Percentiles rank a stretch among this genome's conserved stretches.
Conservation (phyloP, 2,797 vertebrate species). For the Fistularia tabacaria region DNA sequence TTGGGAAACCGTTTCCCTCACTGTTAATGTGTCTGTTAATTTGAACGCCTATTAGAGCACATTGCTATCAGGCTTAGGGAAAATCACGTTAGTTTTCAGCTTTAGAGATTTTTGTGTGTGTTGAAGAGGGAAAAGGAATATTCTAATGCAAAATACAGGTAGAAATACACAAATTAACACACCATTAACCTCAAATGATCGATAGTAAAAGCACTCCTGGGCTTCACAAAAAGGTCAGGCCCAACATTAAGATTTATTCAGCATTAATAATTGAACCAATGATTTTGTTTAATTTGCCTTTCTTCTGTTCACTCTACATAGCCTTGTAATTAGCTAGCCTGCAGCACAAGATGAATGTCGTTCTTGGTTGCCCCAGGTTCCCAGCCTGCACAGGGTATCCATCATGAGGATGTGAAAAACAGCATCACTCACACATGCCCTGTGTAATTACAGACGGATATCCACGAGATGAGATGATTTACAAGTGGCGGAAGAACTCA, state of each 20-base stretch:
- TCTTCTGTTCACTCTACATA: slow-evolving; percentile 42
- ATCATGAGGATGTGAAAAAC: slow-evolving; percentile 53
- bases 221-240: slow-evolving; percentile 52
- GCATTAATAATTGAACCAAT: slow-evolving; percentile 52
- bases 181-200: slow-evolving; percentile 39
- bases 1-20: slow-evolving; percentile 29
- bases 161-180: slow-evolving; percentile 4
- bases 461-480: slow-evolving; percentile 93
- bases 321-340: slow-evolving; percentile 64
- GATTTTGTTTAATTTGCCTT: slow-evolving; percentile 58
- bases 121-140: slow-evolving; percentile 18
- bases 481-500: slow-evolving; percentile 95
- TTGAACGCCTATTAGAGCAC: slow-evolving; percentile 50
- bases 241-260: slow-evolving; percentile 51
- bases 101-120: slow-evolving; percentile 38
- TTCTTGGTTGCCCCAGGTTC: slow-evolving; percentile 42
- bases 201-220: slow-evolving; percentile 31
- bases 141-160: not conserved
- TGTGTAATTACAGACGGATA: slow-evolving; percentile 87
- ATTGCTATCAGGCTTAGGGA: slow-evolving; percentile 39
- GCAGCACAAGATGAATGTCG: slow-evolving; percentile 53
- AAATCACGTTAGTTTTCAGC: too few species aligned
- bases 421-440: slow-evolving; percentile 41
- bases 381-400: slow-evolving; percentile 40
- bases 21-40: slow-evolving; percentile 53